Evolutionary conservation across 2,888 invertebrate species (phyloP).

Genomic region (Melinaea menophilus): DNA sequence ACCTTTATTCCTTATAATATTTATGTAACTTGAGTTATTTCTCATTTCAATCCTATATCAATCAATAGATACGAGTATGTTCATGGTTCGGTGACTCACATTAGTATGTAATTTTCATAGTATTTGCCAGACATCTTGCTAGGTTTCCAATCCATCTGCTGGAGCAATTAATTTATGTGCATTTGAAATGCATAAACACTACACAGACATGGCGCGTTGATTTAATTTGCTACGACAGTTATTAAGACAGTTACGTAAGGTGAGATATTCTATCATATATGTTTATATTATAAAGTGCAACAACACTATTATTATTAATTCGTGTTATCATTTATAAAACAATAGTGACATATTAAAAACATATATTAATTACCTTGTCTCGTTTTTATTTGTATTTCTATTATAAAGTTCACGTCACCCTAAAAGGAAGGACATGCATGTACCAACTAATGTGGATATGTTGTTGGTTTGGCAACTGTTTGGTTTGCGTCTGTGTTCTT

Average conservation of each 20-base stretch:
- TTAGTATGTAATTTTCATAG: slow-evolving; percentile 61
- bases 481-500: slow-evolving; percentile 38
- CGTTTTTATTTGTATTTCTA: not conserved
- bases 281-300: no score
- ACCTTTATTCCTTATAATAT: no score
- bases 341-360: no score
- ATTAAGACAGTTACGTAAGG: no score
- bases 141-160: slow-evolving; percentile 75
- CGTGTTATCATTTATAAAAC: no score
- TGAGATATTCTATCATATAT: no score
- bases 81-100: slow-evolving; percentile 35
- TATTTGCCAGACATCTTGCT: slow-evolving; percentile 75
- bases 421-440: not conserved
- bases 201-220: not conserved
- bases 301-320: no score
- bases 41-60: not conserved
- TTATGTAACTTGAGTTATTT: no score
- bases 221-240: not conserved
- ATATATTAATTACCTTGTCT: no score
- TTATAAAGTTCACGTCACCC: not conserved
- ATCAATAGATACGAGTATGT: slow-evolving; percentile 30
- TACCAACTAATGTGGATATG: slow-evolving; percentile 14
- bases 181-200: slow-evolving; percentile 29
- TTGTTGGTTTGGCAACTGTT: slow-evolving; percentile 23
- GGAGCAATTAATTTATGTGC: slow-evolving; percentile 57